These are phyloP conservation scores for Orestias chungarensis DNA, from an alignment of 2,797 vertebrate genomes.

Conservation along the genomic window DNA sequence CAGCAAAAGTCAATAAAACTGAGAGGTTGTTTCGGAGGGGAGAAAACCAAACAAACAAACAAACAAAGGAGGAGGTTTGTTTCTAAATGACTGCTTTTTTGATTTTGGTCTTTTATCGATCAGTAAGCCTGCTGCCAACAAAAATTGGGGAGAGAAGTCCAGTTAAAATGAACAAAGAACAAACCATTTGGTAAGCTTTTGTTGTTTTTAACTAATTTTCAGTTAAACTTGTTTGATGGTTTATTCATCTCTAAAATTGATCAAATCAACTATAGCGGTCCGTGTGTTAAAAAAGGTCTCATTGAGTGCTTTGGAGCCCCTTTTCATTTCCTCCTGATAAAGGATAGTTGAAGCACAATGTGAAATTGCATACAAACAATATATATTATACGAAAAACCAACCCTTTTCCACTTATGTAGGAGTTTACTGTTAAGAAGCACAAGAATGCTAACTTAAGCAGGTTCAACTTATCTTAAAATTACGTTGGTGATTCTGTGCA, in stretches of 20 bases:
- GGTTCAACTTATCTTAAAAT: no score
- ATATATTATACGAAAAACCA: no score
- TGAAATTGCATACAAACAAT: no score
- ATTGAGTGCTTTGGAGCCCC: not conserved
- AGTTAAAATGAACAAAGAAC: not conserved
- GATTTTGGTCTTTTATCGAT: conserved; percentile 4
- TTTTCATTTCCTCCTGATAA: not conserved
- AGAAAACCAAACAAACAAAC: no score
- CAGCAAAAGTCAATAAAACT: no score
- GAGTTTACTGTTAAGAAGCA: no score
- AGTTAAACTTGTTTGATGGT: not conserved
- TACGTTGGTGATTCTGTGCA: no score
- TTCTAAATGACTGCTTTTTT: conserved; percentile 14
- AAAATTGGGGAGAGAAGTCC: not conserved
- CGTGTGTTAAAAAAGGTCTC: not conserved
- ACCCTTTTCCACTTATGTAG: no score
- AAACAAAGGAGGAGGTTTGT: conserved; percentile 18
- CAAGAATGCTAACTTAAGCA: no score
- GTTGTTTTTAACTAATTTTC: not conserved
- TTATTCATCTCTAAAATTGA: not conserved
- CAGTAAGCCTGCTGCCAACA: conserved; percentile 5
- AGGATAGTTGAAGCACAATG: no score
- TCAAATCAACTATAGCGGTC: not conserved
- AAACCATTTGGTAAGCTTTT: not conserved
- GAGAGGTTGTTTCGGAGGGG: not conserved